These are phyloP conservation scores for Zoanthus sociatus DNA, from an alignment of 92 coral and sea anemone genomes.

Conservation along the genomic window DNA sequence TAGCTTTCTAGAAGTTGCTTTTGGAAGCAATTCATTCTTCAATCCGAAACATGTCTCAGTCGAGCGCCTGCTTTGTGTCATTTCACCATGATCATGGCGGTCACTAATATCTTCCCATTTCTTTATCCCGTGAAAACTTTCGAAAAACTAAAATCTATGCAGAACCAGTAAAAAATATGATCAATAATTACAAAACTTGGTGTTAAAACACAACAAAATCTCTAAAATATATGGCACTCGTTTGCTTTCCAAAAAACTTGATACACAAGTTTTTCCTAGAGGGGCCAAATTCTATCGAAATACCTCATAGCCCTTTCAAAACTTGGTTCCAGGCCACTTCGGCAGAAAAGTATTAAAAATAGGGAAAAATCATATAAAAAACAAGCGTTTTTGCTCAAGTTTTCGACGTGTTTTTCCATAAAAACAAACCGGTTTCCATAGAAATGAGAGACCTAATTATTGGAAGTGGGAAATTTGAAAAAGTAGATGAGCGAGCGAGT, in stretches of 20 bases:
- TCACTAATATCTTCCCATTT: background rate
- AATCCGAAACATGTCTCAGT: background rate
- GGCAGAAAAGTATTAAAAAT: background rate
- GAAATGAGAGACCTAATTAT: background rate
- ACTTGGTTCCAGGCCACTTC: background rate
- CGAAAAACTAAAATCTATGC: background rate
- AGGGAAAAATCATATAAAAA: background rate
- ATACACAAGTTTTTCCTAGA: background rate
- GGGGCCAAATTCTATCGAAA: background rate
- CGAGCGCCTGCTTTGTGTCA: background rate
- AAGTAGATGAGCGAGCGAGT: background rate
- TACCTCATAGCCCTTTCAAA: background rate
- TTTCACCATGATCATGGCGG: slow-evolving; percentile 17
- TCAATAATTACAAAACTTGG: background rate
- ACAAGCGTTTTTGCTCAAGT: background rate
- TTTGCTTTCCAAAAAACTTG: background rate
- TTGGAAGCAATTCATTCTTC: background rate
- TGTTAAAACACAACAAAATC: background rate
- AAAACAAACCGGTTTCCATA: background rate
- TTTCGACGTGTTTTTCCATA: background rate
- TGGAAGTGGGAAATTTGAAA: background rate
- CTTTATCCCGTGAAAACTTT: background rate
- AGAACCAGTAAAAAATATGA: background rate
- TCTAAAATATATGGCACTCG: background rate
- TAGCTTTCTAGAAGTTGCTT: background rate